Evolutionary conservation across 2,797 vertebrate genomes (phyloP).

Genomic region (Myiotriccus ornatus): DNA sequence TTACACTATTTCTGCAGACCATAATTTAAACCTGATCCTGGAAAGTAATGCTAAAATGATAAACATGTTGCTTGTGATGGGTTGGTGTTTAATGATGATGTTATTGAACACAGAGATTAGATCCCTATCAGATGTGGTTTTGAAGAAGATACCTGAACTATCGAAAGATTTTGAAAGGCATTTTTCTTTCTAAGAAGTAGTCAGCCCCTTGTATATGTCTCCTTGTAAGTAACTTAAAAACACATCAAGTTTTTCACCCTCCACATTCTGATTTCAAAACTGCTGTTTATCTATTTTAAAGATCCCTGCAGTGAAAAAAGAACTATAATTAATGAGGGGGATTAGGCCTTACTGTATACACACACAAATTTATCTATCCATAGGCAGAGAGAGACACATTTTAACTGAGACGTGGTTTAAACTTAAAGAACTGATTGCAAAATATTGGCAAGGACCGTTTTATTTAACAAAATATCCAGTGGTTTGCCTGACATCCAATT

Average conservation of each 20-base stretch:
- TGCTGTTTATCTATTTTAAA: slow-evolving; percentile 56
- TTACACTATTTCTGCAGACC: slow-evolving; percentile 35
- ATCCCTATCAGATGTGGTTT: slow-evolving; percentile 83
- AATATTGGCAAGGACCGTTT: slow-evolving; percentile 10
- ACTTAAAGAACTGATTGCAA: slow-evolving; percentile 51
- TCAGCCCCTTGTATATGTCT: slow-evolving; percentile 74
- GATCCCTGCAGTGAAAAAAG: slow-evolving; percentile 5
- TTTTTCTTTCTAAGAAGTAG: slow-evolving; percentile 84
- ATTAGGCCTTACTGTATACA: background rate
- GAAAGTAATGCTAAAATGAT: slow-evolving; percentile 79
- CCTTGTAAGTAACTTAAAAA: slow-evolving; percentile 69
- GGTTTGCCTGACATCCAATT: slow-evolving; percentile 54
- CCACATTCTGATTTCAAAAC: slow-evolving; percentile 37
- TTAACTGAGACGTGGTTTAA: slow-evolving; percentile 24
- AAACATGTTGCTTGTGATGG: slow-evolving; percentile 78
- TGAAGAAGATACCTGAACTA: slow-evolving; percentile 78
- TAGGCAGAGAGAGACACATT: background rate
- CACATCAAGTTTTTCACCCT: slow-evolving; percentile 32
- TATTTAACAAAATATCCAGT: slow-evolving; percentile 50
- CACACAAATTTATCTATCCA: slow-evolving; percentile 29
- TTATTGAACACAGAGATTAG: slow-evolving; percentile 85
- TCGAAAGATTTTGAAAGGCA: slow-evolving; percentile 72
- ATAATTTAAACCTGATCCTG: slow-evolving; percentile 63
- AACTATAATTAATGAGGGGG: slow-evolving; percentile 41
- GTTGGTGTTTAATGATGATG: slow-evolving; percentile 82